Evolutionary conservation across 2,888 invertebrate species (phyloP), one percentile per base, ranked within the genome.

Genomic region (Aspidiotus destructor): DNA sequence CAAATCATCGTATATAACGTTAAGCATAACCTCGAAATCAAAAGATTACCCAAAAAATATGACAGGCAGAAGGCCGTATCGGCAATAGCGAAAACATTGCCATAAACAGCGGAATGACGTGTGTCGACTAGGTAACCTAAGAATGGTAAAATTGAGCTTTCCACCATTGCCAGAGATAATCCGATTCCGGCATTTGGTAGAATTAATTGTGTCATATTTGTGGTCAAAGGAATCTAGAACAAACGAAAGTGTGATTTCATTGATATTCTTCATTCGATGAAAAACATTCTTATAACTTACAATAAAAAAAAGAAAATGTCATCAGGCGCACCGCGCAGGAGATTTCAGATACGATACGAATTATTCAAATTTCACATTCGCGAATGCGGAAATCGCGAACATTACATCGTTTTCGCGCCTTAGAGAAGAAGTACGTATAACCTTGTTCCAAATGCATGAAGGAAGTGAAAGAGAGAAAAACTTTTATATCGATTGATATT

Each of bases 61-160:
- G 48, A 11, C 48, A n/a, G 11, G 48, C 11, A 11, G 11, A 11
- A 48, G 3, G 99, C 98, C 0, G 98, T 92, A 77, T 99, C 99
- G 9, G 98, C 98, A 70, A 99, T 92, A 58, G 98, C 98, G 75
- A 99, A 99, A 13, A 99, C 97, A 71, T 94, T 95, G 13, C 99
- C 99, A 75, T 99, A 99, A 58, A 99, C 95, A 0, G 97, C 94
- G 0, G 92, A 87, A 77, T 99, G 99, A 54, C 99, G 84, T 73
- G 98, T 91, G 77, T 99, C 99, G 8, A 99, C 98, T 71, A 99
- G 81, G 79, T 92, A 96, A 0, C 97, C 99, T 70, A 99, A 84
- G 77, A 97, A 93, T 0, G 99, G 99, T 95, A 99, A 98, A 97
- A 99, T 99, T 3, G 97, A 96, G n/a, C 96, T 96, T 79, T 99